Evolutionary conservation across 2,797 vertebrate genomes (phyloP).

Genomic region (Cossypha dichroa): DNA sequence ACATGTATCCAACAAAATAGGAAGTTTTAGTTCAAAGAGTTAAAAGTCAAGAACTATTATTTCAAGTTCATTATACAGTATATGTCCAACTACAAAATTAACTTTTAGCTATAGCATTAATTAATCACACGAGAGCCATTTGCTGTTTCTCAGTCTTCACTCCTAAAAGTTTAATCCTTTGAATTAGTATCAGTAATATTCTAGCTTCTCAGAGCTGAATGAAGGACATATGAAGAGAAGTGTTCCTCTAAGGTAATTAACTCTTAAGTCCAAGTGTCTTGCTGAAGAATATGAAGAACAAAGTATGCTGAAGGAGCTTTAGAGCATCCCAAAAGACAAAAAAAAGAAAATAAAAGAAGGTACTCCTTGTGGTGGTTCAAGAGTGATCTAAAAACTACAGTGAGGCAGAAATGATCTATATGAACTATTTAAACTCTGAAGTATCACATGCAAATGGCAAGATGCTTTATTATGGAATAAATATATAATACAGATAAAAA

Average conservation of each 20-base stretch:
- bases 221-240: conserved; percentile 60
- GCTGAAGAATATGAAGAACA: not conserved
- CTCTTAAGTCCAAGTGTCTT: conserved; percentile 30
- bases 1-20: not conserved
- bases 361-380: not conserved
- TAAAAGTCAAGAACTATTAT: conserved; percentile 1
- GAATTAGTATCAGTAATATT: conserved; percentile 40
- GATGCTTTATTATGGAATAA: not conserved
- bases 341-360: not conserved
- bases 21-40: not conserved
- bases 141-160: conserved; percentile 49
- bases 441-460: not conserved
- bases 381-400: not conserved
- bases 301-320: conserved; percentile 13
- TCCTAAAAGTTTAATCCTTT: conserved; percentile 63
- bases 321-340: not conserved
- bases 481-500: not conserved
- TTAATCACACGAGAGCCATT: conserved; percentile 45
- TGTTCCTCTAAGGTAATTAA: conserved; percentile 44
- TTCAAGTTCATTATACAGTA: conserved; percentile 1
- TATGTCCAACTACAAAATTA: not conserved
- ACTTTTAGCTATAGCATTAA: conserved; percentile 49
- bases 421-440: conserved; percentile 1
- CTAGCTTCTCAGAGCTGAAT: conserved; percentile 42
- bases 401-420: not conserved